phyloP scores from a whole-genome alignment of 2,797 vertebrate species.

The Acrossocheilus fasciatus region DNA sequence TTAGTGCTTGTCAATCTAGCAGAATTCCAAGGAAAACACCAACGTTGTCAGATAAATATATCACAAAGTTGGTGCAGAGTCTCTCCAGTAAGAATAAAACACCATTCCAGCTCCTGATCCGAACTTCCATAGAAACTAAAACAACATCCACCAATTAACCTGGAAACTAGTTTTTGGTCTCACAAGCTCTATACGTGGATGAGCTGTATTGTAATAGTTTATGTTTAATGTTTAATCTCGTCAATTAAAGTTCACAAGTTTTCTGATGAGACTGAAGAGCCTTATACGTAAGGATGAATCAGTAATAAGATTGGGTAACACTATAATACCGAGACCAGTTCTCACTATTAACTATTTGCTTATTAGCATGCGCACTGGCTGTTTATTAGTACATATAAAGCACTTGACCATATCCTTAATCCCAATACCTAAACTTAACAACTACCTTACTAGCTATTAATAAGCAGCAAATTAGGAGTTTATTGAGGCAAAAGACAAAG shows the following conservation, averaged over 20 bases:
- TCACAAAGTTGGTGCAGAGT: constrained; percentile 25
- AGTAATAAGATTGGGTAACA: background rate
- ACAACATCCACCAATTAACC: background rate
- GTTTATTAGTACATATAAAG: too few species aligned
- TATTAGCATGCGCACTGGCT: too few species aligned
- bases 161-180: background rate
- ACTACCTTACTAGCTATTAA: too few species aligned
- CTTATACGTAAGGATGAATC: background rate
- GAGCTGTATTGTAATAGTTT: background rate
- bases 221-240: background rate
- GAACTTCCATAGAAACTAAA: constrained; percentile 6
- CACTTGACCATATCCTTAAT: too few species aligned
- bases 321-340: too few species aligned
- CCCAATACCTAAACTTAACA: too few species aligned
- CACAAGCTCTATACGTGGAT: background rate
- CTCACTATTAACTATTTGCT: too few species aligned
- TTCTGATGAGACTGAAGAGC: background rate
- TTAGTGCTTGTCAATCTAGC: constrained; percentile 36
- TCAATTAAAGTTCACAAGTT: background rate
- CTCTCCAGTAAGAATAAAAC: constrained; percentile 9
- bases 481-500: too few species aligned
- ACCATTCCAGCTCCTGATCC: background rate
- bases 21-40: constrained; percentile 47
- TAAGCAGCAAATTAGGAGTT: too few species aligned
- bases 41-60: constrained; percentile 45